Conservation (phyloP, 2,888 invertebrate genomes). For the Corbicula japonica region DNA sequence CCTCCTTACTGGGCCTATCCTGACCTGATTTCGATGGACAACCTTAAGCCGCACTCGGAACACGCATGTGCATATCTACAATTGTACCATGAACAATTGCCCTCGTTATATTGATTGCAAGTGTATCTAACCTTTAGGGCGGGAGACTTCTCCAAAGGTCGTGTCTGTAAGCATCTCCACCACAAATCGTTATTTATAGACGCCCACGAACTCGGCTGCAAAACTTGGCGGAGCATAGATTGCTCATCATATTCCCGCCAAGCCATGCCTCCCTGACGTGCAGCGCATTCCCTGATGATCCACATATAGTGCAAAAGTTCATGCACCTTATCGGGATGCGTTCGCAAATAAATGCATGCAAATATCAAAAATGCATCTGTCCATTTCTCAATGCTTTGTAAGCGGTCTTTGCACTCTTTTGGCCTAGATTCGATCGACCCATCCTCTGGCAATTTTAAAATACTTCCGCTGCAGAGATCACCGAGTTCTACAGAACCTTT, state of each 20-base stretch:
- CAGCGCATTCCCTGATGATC: slow-evolving; percentile 11
- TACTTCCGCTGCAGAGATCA: too few species aligned
- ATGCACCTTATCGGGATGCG: neutral
- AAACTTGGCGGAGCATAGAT: slow-evolving; percentile 6
- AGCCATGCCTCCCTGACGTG: too few species aligned
- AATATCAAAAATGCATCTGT: slow-evolving; percentile 28
- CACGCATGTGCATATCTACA: slow-evolving; percentile 7
- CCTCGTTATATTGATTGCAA: slow-evolving; percentile 6
- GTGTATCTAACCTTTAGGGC: neutral
- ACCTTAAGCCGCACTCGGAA: neutral
- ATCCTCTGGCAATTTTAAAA: too few species aligned
- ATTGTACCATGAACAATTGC: slow-evolving; percentile 1
- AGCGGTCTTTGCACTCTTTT: slow-evolving; percentile 20
- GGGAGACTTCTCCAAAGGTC: neutral
- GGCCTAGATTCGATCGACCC: neutral
- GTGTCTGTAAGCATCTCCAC: neutral
- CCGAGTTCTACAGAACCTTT: too few species aligned
- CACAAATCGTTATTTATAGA: slow-evolving; percentile 6
- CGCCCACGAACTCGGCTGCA: neutral
- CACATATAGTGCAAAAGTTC: slow-evolving; percentile 30
- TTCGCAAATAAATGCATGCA: slow-evolving; percentile 13
- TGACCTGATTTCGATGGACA: neutral
- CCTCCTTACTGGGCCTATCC: neutral
- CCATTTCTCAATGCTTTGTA: slow-evolving; percentile 12
- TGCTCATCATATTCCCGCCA: slow-evolving; percentile 20